Base-by-base conservation (phyloP, 2,888 invertebrate genomes). In the Calameuta filiformis region DNA sequence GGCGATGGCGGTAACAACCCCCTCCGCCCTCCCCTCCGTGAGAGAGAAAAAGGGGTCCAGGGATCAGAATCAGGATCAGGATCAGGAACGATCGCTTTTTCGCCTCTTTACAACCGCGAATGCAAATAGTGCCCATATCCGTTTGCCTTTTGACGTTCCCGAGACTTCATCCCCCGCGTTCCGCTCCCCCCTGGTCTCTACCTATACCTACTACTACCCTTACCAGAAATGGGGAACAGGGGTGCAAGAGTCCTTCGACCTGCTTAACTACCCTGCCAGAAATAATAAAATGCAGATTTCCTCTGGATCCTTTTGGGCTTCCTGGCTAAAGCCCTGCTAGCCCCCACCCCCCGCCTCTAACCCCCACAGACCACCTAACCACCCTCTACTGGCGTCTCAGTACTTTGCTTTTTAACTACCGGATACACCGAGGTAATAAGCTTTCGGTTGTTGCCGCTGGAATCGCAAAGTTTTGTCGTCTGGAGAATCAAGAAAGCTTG, bases 71-170 rank as follows among this genome's bases (percentile, higher is more conserved):
- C 56, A 33, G 31, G 69, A 69, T 31, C 30, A 69, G 31, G 69
- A 56, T 23, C 56, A 30, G 71, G 37, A 73, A 33, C 68, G 76
- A 73, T 71, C 75, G 76, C 86, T 87, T 89, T 56, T 87, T 87
- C 86, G 85, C 84, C 85, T 85, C 87, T 89, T 89, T 88, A 87
- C 88, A 88, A 86, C 89, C 87, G 84, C 86, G 87, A 88, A 91
- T 91, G 90, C 90, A 90, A 91, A 91, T 91, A 87, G 83, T 83
- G 84, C 83, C 85, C 88, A 89, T 90, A 88, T 90, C 90, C 88
- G 88, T 82, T 75, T 78, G 81, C 79, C 81, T 81, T 82, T 84
- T 80, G 82, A 83, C 87, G 56, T 89, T 89, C 88, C 87, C 75
- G 73, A 79, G 78, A 76, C 68, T 75, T 76, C 69, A 30, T 56